Percentiles rank a stretch among this genome's conserved stretches.
phyloP scores from a whole-genome alignment of 2,797 vertebrate genomes.

The Thunnus albacares region DNA sequence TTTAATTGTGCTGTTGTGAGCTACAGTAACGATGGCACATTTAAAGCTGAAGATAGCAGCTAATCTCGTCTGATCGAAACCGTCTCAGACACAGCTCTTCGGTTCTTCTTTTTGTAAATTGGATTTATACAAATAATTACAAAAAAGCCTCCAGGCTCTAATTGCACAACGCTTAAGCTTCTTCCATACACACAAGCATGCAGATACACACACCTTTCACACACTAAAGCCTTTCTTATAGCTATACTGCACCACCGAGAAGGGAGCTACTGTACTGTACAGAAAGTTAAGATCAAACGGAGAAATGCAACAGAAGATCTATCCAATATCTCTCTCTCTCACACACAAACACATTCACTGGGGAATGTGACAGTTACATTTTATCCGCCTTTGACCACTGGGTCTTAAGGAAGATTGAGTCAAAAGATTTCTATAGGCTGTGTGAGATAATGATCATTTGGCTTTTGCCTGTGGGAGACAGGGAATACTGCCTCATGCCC shows the following conservation, averaged over 20 bases:
- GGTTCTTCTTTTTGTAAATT: slow-evolving; percentile 14
- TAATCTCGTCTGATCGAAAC: slow-evolving; percentile 39
- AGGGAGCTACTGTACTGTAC: neutral
- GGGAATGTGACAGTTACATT: neutral
- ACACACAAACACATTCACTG: neutral
- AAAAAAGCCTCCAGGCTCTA: slow-evolving; percentile 17
- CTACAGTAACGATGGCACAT: slow-evolving; percentile 37
- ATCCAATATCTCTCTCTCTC: neutral
- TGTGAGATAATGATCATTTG: slow-evolving; percentile 18
- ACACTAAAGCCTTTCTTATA: neutral
- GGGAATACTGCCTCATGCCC: neutral
- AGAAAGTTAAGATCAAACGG: neutral
- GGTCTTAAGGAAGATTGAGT: neutral
- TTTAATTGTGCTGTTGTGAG: slow-evolving; percentile 64
- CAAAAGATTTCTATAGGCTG: neutral
- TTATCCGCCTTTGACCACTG: neutral
- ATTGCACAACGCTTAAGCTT: neutral
- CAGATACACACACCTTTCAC: neutral
- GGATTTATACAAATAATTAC: slow-evolving; percentile 17
- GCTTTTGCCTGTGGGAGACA: neutral
- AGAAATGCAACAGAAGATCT: neutral
- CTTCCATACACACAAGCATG: neutral
- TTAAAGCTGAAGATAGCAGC: slow-evolving; percentile 35
- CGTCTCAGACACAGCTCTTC: slow-evolving; percentile 4
- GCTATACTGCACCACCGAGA: neutral